These are phyloP conservation scores for Hipparchia sbordonii DNA, from an alignment of 2,888 invertebrate genomes.

Conservation along the genomic window DNA sequence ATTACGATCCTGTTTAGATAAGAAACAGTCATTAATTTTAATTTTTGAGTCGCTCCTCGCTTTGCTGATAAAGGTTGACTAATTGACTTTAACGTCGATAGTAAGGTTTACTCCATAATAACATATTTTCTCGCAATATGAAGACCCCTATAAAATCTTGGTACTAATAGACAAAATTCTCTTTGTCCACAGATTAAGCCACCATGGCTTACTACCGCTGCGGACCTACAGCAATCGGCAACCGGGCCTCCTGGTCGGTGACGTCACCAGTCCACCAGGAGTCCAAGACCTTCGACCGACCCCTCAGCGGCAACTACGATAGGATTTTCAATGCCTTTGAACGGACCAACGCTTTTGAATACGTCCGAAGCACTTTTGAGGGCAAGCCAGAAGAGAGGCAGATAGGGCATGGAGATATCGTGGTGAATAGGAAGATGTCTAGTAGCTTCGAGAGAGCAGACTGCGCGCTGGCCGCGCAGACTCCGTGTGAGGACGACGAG, in stretches of 20 bases:
- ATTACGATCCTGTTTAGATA: constrained; percentile 11
- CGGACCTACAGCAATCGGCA: constrained; percentile 75
- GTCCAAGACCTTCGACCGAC: constrained; percentile 67
- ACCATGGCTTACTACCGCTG: constrained; percentile 76
- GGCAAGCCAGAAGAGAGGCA: constrained; percentile 59
- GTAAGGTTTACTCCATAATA: not conserved
- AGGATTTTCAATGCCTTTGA: constrained; percentile 80
- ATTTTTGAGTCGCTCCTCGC: not conserved
- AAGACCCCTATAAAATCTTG: not conserved
- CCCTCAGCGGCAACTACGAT: constrained; percentile 76
- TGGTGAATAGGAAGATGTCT: constrained; percentile 74
- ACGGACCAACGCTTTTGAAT: constrained; percentile 78
- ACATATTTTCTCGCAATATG: too few relatives aligned
- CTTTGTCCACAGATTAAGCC: constrained; percentile 53
- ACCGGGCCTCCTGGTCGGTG: constrained; percentile 83
- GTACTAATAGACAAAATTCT: constrained; percentile 10
- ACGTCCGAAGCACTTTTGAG: constrained; percentile 59
- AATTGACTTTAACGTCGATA: not conserved
- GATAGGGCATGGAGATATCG: constrained; percentile 68
- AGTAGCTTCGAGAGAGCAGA: constrained; percentile 77
- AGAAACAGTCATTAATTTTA: constrained; percentile 3
- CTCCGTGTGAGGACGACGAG: constrained; percentile 82
- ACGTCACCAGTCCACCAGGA: constrained; percentile 53
- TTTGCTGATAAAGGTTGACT: constrained; percentile 4
- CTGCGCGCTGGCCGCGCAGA: constrained; percentile 78